Evolutionary conservation across 2,113 vertebrate species (phyloP).

Genomic region (Saguinus imperator): DNA sequence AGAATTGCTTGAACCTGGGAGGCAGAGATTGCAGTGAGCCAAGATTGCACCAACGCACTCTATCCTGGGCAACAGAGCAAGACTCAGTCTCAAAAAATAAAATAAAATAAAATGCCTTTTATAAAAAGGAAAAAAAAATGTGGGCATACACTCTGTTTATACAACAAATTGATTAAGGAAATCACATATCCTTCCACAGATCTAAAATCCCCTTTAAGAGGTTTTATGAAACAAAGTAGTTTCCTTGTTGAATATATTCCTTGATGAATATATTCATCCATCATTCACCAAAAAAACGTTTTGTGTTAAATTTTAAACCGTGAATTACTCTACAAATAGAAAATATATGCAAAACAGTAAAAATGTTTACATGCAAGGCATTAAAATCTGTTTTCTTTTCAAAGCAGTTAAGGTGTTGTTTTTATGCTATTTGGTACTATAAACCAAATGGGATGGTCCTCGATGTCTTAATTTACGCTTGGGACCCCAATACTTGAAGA

Average conservation of each 20-base stretch:
- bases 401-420: neutral
- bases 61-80: too few relatives aligned
- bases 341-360: slow-evolving; percentile 53
- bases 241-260: slow-evolving; percentile 53
- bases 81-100: too few relatives aligned
- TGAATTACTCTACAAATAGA: slow-evolving; percentile 53
- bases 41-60: too few relatives aligned
- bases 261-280: slow-evolving; percentile 56
- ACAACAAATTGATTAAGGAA: slow-evolving; percentile 54
- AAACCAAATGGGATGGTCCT: neutral
- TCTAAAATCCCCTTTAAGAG: slow-evolving; percentile 9
- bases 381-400: slow-evolving; percentile 2
- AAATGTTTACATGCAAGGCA: slow-evolving; percentile 35
- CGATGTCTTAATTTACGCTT: neutral
- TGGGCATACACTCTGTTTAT: neutral
- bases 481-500: neutral
- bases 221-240: slow-evolving; percentile 8
- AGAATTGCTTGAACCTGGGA: too few relatives aligned
- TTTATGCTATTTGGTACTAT: neutral
- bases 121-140: neutral
- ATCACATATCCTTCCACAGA: neutral
- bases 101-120: neutral
- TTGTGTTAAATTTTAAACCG: slow-evolving; percentile 57
- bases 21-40: too few relatives aligned
- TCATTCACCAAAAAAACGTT: slow-evolving; percentile 49